Base-by-base conservation (phyloP, 2,113 vertebrate species). In the Bostrychus sinensis region DNA sequence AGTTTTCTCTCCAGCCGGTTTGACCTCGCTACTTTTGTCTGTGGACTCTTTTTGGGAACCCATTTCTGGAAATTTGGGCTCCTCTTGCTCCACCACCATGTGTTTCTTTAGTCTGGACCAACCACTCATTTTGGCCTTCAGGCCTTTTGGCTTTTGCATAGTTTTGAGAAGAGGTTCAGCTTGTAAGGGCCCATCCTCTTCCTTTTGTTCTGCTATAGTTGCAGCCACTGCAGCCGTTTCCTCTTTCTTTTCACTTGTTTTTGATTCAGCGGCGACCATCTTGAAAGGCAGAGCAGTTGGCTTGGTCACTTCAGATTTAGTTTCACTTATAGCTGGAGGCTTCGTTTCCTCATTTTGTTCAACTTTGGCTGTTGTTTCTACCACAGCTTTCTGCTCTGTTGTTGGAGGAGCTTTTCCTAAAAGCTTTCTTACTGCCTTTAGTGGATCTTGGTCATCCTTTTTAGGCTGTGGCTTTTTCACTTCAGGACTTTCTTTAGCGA, bases 41-140 rank as follows among this genome's bases (percentile, higher is more conserved):
- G 38, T 39, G 1, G 54, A 23, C 50, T 87, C 82, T 56, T 71
- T 42, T 22, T 82, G 75, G 48, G 82, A 34, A 3, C 30, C 75
- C 10, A 4, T 7, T 26, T 88, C 89, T n/a, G 78, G 93, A 72
- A 89, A 89, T 1, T 7, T 81, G 16, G 92, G 84, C 56, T 85
- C 90, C 28, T 94, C 93, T 6, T 90, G 73, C 41, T 94, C 94
- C 42, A 96, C 93, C 7, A 95, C 86, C 86, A 99, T 89, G 59
- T 96, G 96, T 67, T 96, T 95, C 80, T 89, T 96, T 34, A 99
- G 94, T 20, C 94, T 91, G 2, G 86, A 89, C 97, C 97, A 99
- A 42, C 95, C 97, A 0, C 93, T 91, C 17, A 82, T 1, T 58
- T 65, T 82, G 1, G 78, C 77, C 84, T 87, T 91, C 19, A 89